Conservation (phyloP, 2,888 invertebrate species). For the Philonicus albiceps region DNA sequence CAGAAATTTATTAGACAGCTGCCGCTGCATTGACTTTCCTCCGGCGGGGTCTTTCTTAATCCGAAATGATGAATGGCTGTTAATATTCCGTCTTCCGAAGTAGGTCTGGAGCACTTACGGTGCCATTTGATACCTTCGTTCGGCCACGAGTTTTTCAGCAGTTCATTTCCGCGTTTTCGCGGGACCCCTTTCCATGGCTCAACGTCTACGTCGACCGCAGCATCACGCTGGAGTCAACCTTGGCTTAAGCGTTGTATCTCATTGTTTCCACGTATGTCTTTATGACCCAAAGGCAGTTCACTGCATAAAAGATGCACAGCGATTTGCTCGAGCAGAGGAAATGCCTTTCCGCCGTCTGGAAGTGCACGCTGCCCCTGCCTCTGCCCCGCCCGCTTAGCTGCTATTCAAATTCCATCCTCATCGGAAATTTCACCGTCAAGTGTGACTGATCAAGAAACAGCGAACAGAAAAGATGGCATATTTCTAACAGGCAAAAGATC, state of each 20-base stretch:
- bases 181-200: neutral
- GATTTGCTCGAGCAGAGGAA: neutral
- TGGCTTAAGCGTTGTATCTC: neutral
- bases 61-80: neutral
- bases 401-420: neutral
- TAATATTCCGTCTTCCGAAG: neutral
- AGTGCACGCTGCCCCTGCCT: neutral
- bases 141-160: neutral
- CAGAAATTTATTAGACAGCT: neutral
- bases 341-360: neutral
- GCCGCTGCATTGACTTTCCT: neutral
- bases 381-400: neutral
- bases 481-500: neutral
- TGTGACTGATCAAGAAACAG: neutral
- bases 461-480: neutral
- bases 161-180: neutral
- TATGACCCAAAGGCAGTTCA: neutral
- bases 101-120: neutral
- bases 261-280: neutral
- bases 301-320: constrained; percentile 2
- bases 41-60: neutral
- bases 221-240: neutral
- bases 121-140: neutral
- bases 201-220: neutral
- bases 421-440: neutral